phyloP scores from a whole-genome alignment of 35 echinoderm and acorn worm genomes.

The Eucidaris tribuloides region DNA sequence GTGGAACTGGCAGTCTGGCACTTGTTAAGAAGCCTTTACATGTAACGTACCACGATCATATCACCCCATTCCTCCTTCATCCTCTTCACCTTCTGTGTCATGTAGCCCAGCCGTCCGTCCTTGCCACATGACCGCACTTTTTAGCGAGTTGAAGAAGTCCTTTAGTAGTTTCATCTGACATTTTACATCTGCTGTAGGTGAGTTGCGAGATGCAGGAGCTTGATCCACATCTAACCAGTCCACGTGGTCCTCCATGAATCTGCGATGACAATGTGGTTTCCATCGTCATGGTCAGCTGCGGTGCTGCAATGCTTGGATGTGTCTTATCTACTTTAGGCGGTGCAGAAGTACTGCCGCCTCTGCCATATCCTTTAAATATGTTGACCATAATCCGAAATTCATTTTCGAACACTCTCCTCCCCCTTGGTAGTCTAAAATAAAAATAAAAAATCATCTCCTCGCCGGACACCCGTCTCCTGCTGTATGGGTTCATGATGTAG shows the following conservation, averaged over 20 bases:
- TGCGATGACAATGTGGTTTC: constrained; percentile 17
- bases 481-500: constrained; percentile 36
- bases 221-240: background rate
- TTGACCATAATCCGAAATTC: background rate
- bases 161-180: background rate
- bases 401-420: background rate
- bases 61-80: no score
- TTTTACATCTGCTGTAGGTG: background rate
- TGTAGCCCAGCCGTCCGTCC: no score
- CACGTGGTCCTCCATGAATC: constrained; percentile 28
- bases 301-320: background rate
- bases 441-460: constrained; percentile 21
- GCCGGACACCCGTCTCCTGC: background rate
- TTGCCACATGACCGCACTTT: no score
- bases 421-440: background rate
- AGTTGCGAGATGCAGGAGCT: constrained; percentile 1
- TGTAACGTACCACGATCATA: no score
- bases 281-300: background rate
- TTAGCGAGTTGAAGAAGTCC: background rate
- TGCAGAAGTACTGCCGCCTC: background rate
- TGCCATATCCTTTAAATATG: background rate
- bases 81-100: no score
- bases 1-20: no score
- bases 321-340: background rate
- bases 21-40: no score